Base-by-base conservation (phyloP, 2,113 vertebrate genomes). In the Osmerus eperlanus region DNA sequence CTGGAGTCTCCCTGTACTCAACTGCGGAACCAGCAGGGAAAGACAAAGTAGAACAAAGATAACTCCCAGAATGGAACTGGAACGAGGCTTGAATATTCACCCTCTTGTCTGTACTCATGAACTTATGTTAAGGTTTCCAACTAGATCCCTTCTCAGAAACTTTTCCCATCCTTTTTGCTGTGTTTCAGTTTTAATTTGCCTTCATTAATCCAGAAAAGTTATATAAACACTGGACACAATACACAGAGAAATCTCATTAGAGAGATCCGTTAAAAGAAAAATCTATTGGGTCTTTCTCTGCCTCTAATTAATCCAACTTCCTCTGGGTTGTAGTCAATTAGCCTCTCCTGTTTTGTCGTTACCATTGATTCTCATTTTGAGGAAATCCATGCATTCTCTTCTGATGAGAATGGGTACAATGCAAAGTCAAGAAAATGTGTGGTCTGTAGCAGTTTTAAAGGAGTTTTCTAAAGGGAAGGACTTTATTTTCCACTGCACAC, bases 221-320 rank as follows among this genome's bases (percentile, higher is more conserved):
- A 21, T 54, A 51, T 61, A 21, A 36, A 36, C n/a, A 67, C 5
- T 61, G 18, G 65, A 67, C 55, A 64, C 36, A 70, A 61, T 60
- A n/a, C 23, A 13, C 52, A 0, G 2, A 71, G 12, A 55, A 65
- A 74, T 74, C 66, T 64, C 77, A 72, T 80, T 80, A 78, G 21
- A 73, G 21, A 64, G 59, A 72, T 74, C 62, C 65, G 69, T 61
- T n/a, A 59, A 59, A 61, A 65, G 29, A 60, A 66, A 65, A 74
- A 60, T 77, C 78, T 7, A 74, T 77, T 65, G 58, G 58, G 64
- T 54, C 8, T 67, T 75, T 78, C n/a, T 11, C 52, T 65, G 74
- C 65, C 72, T 29, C 75, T 84, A 65, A 83, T 85, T 78, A 81
- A 84, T 86, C 72, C 61, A 66, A 66, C 74, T 62, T 21, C 76